A percentile compares a stretch with the other conserved stretches of the same genome.
phyloP scores from a whole-genome alignment of 2,113 vertebrate genomes.

The Gobiocypris rarus region DNA sequence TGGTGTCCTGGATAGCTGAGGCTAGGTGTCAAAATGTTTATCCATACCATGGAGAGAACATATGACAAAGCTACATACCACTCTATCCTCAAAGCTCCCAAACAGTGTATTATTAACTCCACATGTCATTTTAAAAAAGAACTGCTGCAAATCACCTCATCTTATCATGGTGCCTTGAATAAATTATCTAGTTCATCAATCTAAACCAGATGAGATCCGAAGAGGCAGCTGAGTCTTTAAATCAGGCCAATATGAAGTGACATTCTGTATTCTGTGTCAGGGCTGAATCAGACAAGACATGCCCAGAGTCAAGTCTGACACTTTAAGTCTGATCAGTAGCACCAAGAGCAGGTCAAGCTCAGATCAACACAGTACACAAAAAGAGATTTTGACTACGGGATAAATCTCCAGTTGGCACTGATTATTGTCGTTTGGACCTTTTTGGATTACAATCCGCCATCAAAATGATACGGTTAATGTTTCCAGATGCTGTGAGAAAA shows the following conservation, averaged over 20 bases:
- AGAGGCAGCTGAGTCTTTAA: background rate
- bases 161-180: background rate
- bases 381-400: background rate
- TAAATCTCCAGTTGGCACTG: too few relatives aligned
- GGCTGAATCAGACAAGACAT: slow-evolving; percentile 28
- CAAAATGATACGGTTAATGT: too few relatives aligned
- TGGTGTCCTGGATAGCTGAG: slow-evolving; percentile 30
- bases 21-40: slow-evolving; percentile 19
- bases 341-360: slow-evolving; percentile 1
- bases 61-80: slow-evolving; percentile 9
- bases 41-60: background rate
- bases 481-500: too few relatives aligned
- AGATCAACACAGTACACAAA: background rate
- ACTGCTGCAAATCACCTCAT: background rate
- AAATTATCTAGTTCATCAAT: slow-evolving; percentile 18
- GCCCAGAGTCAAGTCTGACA: slow-evolving; percentile 35
- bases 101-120: slow-evolving; percentile 25
- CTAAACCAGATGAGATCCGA: slow-evolving; percentile 17
- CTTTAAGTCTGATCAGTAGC: background rate
- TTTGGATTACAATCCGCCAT: too few relatives aligned
- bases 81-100: background rate
- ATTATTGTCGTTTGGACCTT: too few relatives aligned
- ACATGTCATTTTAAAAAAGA: slow-evolving; percentile 19
- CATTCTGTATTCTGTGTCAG: background rate
- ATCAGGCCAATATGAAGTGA: background rate